phyloP scores from a whole-genome alignment of 2,888 invertebrate species.

The Aquatica leii region DNA sequence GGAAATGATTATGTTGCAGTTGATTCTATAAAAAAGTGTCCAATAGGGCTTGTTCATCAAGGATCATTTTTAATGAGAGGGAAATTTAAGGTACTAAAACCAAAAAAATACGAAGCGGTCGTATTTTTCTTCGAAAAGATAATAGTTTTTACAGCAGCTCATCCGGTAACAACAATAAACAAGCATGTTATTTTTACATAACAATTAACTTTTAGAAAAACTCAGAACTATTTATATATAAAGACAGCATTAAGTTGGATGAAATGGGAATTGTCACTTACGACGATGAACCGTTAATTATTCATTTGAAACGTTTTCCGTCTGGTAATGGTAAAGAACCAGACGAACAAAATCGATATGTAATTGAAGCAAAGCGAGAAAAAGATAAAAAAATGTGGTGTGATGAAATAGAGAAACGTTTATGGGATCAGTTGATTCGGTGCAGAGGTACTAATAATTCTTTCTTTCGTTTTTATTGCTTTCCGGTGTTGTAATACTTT shows the following conservation, averaged over 20 bases:
- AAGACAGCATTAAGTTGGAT: conserved; percentile 50
- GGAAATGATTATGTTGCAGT: conserved; percentile 57
- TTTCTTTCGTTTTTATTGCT: too few relatives aligned
- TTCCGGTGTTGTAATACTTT: too few relatives aligned
- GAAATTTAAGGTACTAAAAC: conserved; percentile 51
- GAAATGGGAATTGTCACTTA: conserved; percentile 51
- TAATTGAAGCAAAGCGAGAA: conserved; percentile 49
- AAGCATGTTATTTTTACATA: background rate
- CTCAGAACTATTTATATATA: conserved; percentile 50
- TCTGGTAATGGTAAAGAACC: conserved; percentile 25
- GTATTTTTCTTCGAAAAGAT: conserved; percentile 55
- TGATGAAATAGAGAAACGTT: conserved; percentile 48
- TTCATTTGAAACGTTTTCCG: conserved; percentile 47
- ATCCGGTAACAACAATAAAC: conserved; percentile 37
- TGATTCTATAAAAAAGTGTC: conserved; percentile 52
- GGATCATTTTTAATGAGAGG: conserved; percentile 54
- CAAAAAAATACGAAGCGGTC: conserved; percentile 50
- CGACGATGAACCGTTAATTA: conserved; percentile 48
- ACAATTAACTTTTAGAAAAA: conserved; percentile 42
- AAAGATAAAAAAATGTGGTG: conserved; percentile 53
- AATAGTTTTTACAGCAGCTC: conserved; percentile 50
- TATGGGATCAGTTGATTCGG: conserved; percentile 53
- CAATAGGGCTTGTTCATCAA: conserved; percentile 56
- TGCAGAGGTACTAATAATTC: conserved; percentile 51
- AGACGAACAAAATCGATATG: conserved; percentile 26